Evolutionary conservation across 2,888 invertebrate species (phyloP).

Genomic region (Digitonthophagus gazella): DNA sequence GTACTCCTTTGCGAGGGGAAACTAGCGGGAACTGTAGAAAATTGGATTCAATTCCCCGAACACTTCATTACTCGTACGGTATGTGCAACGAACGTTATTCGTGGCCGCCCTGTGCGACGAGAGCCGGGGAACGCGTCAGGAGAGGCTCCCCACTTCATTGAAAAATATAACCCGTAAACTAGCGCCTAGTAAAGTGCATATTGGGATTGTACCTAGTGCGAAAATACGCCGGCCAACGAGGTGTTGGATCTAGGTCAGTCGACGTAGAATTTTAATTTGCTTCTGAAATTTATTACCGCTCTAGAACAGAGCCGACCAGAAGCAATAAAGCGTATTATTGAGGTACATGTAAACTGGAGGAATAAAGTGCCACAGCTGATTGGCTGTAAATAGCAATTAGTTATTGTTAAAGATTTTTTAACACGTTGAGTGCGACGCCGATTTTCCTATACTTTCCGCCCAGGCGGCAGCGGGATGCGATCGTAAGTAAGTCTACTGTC

Average conservation of each 20-base stretch:
- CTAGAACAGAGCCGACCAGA: neutral
- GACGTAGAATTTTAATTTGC: neutral
- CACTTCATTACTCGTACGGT: constrained; percentile 7
- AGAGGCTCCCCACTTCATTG: neutral
- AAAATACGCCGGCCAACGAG: constrained; percentile 1
- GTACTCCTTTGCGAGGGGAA: neutral
- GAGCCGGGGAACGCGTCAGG: neutral
- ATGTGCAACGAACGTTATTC: neutral
- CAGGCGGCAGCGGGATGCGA: no score
- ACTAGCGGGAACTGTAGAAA: constrained; percentile 10
- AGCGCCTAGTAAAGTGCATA: neutral
- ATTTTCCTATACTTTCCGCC: no score
- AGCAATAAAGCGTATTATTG: neutral
- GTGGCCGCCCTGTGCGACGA: neutral
- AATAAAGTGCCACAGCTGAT: no score
- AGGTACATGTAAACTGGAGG: neutral
- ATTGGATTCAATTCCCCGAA: constrained; percentile 15
- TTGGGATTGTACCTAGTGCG: constrained; percentile 6
- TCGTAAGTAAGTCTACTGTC: no score
- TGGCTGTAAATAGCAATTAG: no score
- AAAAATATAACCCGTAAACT: constrained; percentile 1
- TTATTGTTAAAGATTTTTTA: no score
- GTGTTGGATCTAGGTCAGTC: constrained; percentile 4
- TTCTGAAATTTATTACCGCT: neutral
- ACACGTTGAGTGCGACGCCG: no score